Base-by-base conservation (phyloP, 2,113 vertebrate genomes). In the Colistium nudipinnis region DNA sequence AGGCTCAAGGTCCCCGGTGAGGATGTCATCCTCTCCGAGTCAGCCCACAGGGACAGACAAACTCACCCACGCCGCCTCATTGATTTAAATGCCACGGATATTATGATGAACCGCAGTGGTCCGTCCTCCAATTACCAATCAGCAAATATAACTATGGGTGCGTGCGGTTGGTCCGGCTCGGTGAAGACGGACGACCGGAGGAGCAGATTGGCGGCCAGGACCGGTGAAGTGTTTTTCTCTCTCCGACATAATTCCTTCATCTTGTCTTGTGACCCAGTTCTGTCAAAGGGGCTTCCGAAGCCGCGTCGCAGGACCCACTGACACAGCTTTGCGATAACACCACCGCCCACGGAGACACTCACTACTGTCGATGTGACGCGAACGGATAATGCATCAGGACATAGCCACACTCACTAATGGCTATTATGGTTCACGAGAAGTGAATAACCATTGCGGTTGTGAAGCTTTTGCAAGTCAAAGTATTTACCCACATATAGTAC, bases 21-120 rank as follows among this genome's bases (percentile, higher is more conserved):
- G 87, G 79, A 75, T 88, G 80, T 88, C 86, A 88, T 90, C 80
- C 77, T 79, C 62, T 89, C 70, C 76, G 82, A 84, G 27, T 76
- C 43, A 49, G 76, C 76, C 87, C 80, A 80, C 68, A 68, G 87
- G 85, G 90, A 85, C 52, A 22, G 71, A 72, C 76, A 48, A 57
- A 80, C 68, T 80, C 67, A 63, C 70, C 75, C 66, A n/a, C n/a
- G 57, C 43, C 39, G 77, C 80, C 61, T 83, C 83, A 85, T 84
- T 88, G 85, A 84, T 84, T 86, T 82, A 88, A 88, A 85, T 67
- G 73, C 68, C 25, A 9, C 30, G 62, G 74, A 75, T 81, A 81
- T 71, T 22, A 74, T 71, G 83, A 85, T 70, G 51, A 75, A 72
- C 52, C 74, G 73, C 36, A 31, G 52, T 4, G 4, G 53, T 47